Base-by-base conservation (phyloP, 2,797 vertebrate species). In the Clarias fuscus region DNA sequence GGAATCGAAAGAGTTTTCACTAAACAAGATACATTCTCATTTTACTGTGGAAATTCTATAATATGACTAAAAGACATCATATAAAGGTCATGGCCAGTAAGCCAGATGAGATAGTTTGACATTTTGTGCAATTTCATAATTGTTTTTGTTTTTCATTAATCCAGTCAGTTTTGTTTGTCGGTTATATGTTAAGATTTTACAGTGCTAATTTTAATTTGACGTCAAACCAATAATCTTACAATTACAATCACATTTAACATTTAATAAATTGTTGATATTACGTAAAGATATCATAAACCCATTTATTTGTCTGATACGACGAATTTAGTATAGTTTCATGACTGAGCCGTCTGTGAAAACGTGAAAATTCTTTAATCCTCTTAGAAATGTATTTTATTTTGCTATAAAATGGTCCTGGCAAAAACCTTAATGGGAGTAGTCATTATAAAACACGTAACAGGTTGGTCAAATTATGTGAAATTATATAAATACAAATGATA, bases 91-190 rank as follows among this genome's bases (percentile, higher is more conserved):
- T 80, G 84, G 77, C 56, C 85, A 89, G 90, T 84, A 71, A 24
- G 80, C 48, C 84, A 85, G 72, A 85, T 65, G 61, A 87, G 87
- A 84, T 7, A 72, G 83, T 84, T 88, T 80, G 88, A 90, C 90
- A 79, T 84, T 86, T 83, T 91, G 90, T 91, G 89, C 90, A 90
- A 91, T 89, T 90, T 90, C 85, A 91, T 87, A 88, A 87, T 85
- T 87, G 86, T 91, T 91, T 89, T 89, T 62, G 6, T 30, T 30
- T 90, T 85, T 85, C 84, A 90, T 91, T 91, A 90, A 89, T 89
- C 80, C 77, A 85, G 90, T 91, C 87, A 91, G 90, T 90, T 85
- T 81, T 89, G 67, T 89, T 86, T 86, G 84, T 89, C 84, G 86
- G 89, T 90, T 88, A 91, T 77, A 67, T 86, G 88, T 91, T 91